Evolutionary conservation across 2,888 invertebrate species (phyloP), one percentile per base, ranked within the genome.

Genomic region (Junonia oenone): DNA sequence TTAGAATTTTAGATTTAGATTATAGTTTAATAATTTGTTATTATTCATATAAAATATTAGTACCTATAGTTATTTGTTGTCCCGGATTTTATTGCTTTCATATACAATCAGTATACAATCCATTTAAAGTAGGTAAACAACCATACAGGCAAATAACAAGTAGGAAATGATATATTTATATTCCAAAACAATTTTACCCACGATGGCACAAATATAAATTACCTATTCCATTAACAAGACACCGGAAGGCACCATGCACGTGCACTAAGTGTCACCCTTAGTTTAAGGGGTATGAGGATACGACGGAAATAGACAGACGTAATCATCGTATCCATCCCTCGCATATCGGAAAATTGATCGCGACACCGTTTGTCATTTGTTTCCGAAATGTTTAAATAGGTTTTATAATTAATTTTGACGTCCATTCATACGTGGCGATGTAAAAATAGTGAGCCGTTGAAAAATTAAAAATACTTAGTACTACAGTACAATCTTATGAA

Each of bases 271-370:
- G 38, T 55, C 40, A 55, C 55, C 54, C 59, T 51, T 47, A 43
- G 29, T 35, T 46, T 37, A 43, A 22, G 43, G 48, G 38, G 46
- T 48, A 51, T 48, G 58, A 51, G 52, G 15, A 48, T 31, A 33
- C 31, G 49, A 55, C 55, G 6, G 38, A 62, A 59, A 62, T 62
- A 62, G 56, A 55, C 33, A 26, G 43, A 51, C 53, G 50, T 54
- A 58, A 59, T 61, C 37, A 57, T 45, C 22, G 29, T 14, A 40
- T n/a, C 33, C 55, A 60, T 57, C 57, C 51, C 57, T 59, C 47
- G 57, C 54, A 54, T 45, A 37, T 33, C 27, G 37, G 51, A 33
- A 56, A 59, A 56, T 59, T 52, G 51, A 50, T 59, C 26, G 49
- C 38, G 48, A 49, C 55, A 8, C 26, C 31, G 52, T 38, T 56